phyloP scores from a whole-genome alignment of 2,113 vertebrate species.

The Phyllostomus hastatus region DNA sequence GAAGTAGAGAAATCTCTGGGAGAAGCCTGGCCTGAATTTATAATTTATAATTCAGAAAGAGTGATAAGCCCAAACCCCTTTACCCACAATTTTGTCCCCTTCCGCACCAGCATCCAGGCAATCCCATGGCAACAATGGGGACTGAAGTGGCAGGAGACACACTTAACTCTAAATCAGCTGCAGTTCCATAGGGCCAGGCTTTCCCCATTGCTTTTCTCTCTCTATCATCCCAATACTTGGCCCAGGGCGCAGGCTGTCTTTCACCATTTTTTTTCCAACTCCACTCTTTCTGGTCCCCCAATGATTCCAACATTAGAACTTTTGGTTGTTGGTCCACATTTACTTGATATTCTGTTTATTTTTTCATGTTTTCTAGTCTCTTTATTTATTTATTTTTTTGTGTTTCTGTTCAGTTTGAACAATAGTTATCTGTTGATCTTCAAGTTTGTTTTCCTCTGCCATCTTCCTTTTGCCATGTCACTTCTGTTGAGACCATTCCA shows the following conservation, averaged over 20 bases:
- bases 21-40: background rate
- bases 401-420: background rate
- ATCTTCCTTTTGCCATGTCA: background rate
- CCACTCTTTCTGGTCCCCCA: background rate
- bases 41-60: background rate
- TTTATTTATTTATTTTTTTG: background rate
- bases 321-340: rapidly evolving
- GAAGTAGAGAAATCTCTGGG: background rate
- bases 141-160: background rate
- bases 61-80: background rate
- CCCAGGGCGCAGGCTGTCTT: background rate
- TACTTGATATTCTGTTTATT: too few relatives aligned
- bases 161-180: background rate
- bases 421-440: background rate
- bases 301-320: background rate
- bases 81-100: too few relatives aligned
- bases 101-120: background rate
- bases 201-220: background rate
- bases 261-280: background rate
- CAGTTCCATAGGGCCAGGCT: background rate
- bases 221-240: rapidly evolving
- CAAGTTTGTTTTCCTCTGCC: background rate
- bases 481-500: background rate
- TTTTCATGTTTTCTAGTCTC: background rate
- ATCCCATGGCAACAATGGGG: background rate